phyloP scores from a whole-genome alignment of 2,888 invertebrate genomes.

The Plemyria rubiginata region DNA sequence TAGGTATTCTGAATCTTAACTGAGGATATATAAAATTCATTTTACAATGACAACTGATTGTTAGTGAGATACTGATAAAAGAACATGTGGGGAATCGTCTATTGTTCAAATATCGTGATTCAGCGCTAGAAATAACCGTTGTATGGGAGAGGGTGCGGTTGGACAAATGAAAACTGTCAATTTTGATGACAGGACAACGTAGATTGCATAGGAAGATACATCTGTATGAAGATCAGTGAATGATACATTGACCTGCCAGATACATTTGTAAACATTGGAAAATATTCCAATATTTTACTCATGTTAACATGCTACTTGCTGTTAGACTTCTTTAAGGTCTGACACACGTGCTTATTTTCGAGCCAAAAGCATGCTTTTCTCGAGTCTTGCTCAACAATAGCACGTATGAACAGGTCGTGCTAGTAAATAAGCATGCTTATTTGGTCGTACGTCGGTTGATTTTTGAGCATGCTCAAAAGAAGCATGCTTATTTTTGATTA shows the following conservation, averaged over 20 bases:
- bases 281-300: too few relatives aligned
- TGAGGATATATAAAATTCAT: background rate
- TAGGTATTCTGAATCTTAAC: background rate
- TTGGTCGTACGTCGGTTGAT: too few relatives aligned
- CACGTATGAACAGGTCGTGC: too few relatives aligned
- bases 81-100: slow-evolving; percentile 48
- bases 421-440: too few relatives aligned
- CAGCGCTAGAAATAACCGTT: slow-evolving; percentile 39
- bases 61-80: slow-evolving; percentile 16
- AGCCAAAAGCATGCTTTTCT: too few relatives aligned
- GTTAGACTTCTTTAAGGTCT: too few relatives aligned
- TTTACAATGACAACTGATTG: slow-evolving; percentile 1
- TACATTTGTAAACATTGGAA: too few relatives aligned
- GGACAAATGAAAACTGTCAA: slow-evolving; percentile 35
- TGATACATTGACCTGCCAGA: background rate
- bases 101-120: slow-evolving; percentile 52
- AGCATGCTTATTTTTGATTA: too few relatives aligned
- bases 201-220: slow-evolving; percentile 26
- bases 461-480: too few relatives aligned
- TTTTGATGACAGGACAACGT: slow-evolving; percentile 26
- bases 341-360: too few relatives aligned
- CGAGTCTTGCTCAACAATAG: too few relatives aligned
- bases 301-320: too few relatives aligned
- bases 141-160: slow-evolving; percentile 27
- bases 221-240: slow-evolving; percentile 9